These are phyloP conservation scores for Hirundichthys speculiger DNA, from an alignment of 2,113 vertebrate genomes.

Conservation along the genomic window DNA sequence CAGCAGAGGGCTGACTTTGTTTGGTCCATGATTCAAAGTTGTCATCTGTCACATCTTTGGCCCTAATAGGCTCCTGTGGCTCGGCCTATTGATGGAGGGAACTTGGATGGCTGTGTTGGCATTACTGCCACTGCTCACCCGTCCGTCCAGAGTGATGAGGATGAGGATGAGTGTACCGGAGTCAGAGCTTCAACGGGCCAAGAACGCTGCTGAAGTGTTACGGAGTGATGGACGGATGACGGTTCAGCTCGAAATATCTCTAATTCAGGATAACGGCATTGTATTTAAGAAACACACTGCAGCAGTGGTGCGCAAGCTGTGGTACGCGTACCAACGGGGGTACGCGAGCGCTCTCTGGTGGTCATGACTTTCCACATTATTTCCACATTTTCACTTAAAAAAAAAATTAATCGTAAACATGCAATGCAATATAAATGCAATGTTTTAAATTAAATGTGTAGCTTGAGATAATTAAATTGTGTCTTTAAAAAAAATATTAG, in stretches of 20 bases:
- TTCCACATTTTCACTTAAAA: no score
- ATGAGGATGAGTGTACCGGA: slow-evolving; percentile 1
- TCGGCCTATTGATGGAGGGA: slow-evolving; percentile 8
- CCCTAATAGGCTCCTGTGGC: slow-evolving; percentile 25
- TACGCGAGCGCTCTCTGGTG: no score
- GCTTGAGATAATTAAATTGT: no score
- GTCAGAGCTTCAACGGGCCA: slow-evolving; percentile 7
- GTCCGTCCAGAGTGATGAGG: neutral
- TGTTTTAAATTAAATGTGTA: no score
- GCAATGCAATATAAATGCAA: no score
- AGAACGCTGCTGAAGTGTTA: slow-evolving; percentile 12
- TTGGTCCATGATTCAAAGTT: slow-evolving; percentile 48
- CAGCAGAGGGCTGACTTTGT: slow-evolving; percentile 40
- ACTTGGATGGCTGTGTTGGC: slow-evolving; percentile 17
- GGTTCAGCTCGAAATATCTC: neutral
- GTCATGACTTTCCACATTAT: no score
- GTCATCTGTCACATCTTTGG: slow-evolving; percentile 52
- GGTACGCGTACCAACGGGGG: no score
- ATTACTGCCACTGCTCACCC: neutral
- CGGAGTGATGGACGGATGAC: slow-evolving; percentile 5
- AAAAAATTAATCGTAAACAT: no score
- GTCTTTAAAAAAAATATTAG: no score
- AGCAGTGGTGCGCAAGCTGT: no score
- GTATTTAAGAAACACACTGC: neutral
- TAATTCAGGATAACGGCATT: neutral